Base-by-base conservation (phyloP, 2,888 invertebrate species). In the Nomada fucata region DNA sequence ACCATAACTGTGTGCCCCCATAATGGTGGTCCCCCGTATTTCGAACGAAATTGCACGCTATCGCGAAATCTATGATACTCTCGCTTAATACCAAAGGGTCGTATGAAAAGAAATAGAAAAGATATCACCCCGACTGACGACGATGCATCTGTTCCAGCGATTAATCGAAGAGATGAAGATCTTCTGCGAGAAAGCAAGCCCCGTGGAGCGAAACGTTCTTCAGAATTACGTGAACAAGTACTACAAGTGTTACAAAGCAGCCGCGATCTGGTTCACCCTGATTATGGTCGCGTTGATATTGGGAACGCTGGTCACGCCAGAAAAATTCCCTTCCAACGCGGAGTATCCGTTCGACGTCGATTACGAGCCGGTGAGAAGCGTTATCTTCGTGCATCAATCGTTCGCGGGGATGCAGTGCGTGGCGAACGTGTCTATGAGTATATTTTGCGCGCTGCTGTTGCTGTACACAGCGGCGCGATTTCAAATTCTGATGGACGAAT, bases 281-380 rank as follows among this genome's bases (percentile, higher is more conserved):
- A 59, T 76, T 2, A 84, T 89, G 10, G 72, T 70, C 0, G 13
- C 81, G 0, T 57, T 88, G 3, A 86, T 89, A 18, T 79, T 70
- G 2, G 86, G 84, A 29, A 91, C 92, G 0, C 2, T 91, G 18
- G 64, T 91, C 0, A 84, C 82, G 23, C 20, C 76, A 0, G 86
- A 88, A 20, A 44, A 80, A 2, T 86, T 93, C 15, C 93, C 93
- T 4, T 87, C 88, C 0, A 86, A 89, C 20, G 84, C 90, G 0
- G 88, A 89, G 80, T 93, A 92, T 83, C 93, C 92, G 29, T 92
- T 93, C 84, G 26, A 86, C 0, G 76, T 89, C 4, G 82, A 91
- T 47, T 15, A 73, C 13, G 71, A 80, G 5, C 76, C 76, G 2
- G 23, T 85, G 3, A 74, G 78, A 20, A 79, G 76, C 52, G 52